Percentiles rank a stretch among this genome's conserved stretches.
Evolutionary conservation across 2,888 invertebrate species (phyloP).

Genomic region (Baronia brevicornis): DNA sequence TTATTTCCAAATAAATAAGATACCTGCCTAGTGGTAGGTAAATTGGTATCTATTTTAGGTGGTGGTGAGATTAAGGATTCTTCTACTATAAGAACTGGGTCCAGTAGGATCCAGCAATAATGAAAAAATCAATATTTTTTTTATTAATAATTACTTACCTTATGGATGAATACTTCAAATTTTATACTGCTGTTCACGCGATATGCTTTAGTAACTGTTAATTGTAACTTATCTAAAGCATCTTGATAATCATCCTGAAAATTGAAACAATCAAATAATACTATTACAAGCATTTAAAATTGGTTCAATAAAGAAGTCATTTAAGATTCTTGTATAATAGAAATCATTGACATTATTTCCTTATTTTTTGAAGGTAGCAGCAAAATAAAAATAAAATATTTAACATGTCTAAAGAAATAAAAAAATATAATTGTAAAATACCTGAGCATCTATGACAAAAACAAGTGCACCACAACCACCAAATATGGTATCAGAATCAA

Average conservation of each 20-base stretch:
- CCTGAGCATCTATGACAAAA: slow-evolving; percentile 99
- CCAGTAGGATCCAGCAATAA: too few species aligned
- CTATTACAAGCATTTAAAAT: not conserved
- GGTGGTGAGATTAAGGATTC: too few species aligned
- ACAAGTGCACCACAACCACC: slow-evolving; percentile 98
- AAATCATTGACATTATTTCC: not conserved
- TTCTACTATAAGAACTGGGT: too few species aligned
- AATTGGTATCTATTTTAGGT: too few species aligned
- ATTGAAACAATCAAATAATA: slow-evolving; percentile 6
- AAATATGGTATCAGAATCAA: slow-evolving; percentile 97
- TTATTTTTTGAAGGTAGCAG: not conserved
- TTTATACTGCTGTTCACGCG: slow-evolving; percentile 97
- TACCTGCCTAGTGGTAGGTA: too few species aligned
- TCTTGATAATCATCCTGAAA: slow-evolving; percentile 96
- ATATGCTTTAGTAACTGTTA: slow-evolving; percentile 95
- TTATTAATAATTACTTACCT: slow-evolving; percentile 73
- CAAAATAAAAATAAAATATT: slow-evolving; percentile 1
- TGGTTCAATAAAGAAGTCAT: too few species aligned
- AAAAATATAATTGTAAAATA: slow-evolving; percentile 30
- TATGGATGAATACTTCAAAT: slow-evolving; percentile 99
- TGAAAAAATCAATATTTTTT: too few species aligned
- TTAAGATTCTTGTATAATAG: not conserved
- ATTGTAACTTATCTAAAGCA: slow-evolving; percentile 92
- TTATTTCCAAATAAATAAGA: too few species aligned
- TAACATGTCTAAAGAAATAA: slow-evolving; percentile 1